Evolutionary conservation across 2,888 invertebrate genomes (phyloP).

Genomic region (Eilema griseolum): DNA sequence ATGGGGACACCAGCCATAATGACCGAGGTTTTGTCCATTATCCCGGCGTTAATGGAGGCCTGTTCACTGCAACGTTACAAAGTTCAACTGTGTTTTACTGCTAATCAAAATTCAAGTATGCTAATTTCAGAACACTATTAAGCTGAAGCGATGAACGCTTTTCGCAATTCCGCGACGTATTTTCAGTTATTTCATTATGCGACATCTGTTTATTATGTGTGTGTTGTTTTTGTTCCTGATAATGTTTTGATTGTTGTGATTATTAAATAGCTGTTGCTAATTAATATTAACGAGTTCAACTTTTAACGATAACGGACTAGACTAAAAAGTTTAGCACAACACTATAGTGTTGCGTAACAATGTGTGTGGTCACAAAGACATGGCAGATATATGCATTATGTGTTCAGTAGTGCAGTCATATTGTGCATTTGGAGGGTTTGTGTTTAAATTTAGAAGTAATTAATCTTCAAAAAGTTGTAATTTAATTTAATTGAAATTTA

Average conservation of each 20-base stretch:
- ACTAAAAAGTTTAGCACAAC: too few species aligned
- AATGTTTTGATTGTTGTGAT: slow-evolving; percentile 12
- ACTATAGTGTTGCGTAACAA: background rate
- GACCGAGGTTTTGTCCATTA: slow-evolving; percentile 78
- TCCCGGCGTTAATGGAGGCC: slow-evolving; percentile 66
- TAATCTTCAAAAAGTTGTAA: too few species aligned
- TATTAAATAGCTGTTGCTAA: slow-evolving; percentile 3
- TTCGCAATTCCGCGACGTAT: slow-evolving; percentile 46
- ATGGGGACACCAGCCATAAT: slow-evolving; percentile 64
- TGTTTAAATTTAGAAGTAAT: too few species aligned
- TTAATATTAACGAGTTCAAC: background rate
- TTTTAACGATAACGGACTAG: background rate
- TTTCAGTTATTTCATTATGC: slow-evolving; percentile 57
- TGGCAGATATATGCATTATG: too few species aligned
- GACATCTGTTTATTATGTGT: slow-evolving; percentile 43
- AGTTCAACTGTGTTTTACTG: slow-evolving; percentile 73
- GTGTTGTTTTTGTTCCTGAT: slow-evolving; percentile 15
- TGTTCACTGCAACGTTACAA: slow-evolving; percentile 62
- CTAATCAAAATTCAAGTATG: slow-evolving; percentile 84
- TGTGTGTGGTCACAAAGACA: background rate
- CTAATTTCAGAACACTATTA: slow-evolving; percentile 77
- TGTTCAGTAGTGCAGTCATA: too few species aligned
- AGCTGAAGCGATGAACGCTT: slow-evolving; percentile 53
- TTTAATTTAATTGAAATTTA: too few species aligned
- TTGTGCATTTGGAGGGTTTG: too few species aligned